Evolutionary conservation across 2,113 vertebrate species (phyloP).

Genomic region (Psephotus haematonotus): DNA sequence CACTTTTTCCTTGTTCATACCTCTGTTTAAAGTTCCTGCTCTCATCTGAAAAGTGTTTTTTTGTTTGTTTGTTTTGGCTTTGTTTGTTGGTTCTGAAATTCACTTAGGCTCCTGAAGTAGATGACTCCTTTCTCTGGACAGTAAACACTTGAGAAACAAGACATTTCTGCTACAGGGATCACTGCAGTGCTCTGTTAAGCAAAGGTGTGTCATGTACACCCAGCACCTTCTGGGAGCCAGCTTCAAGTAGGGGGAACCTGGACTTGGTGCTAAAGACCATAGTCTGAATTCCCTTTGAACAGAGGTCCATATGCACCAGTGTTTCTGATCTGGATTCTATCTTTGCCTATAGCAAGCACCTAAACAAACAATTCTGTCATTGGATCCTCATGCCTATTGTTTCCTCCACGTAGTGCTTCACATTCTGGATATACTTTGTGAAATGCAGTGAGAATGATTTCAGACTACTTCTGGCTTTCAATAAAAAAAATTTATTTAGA

Average conservation of each 20-base stretch:
- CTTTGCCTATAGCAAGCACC: background rate
- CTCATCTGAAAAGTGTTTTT: background rate
- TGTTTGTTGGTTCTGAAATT: background rate
- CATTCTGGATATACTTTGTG: background rate
- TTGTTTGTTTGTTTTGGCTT: background rate
- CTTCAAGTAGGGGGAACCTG: fast-evolving
- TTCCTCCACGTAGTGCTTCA: background rate
- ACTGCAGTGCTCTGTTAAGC: background rate
- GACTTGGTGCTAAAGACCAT: background rate
- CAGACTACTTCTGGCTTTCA: background rate
- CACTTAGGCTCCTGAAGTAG: background rate
- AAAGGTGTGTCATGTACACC: background rate
- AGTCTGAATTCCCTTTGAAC: background rate
- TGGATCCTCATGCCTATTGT: background rate
- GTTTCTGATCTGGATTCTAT: background rate
- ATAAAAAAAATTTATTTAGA: background rate
- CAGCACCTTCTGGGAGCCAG: background rate
- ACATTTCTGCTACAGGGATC: background rate
- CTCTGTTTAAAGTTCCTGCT: background rate
- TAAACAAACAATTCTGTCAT: background rate
- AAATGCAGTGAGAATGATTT: background rate
- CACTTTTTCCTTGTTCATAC: background rate
- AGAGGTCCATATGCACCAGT: background rate
- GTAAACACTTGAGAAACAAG: background rate
- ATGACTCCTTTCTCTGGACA: background rate